These are phyloP conservation scores for Stichopus horrens DNA, from an alignment of 53 echinoderm and acorn worm species.

Conservation along the genomic window DNA sequence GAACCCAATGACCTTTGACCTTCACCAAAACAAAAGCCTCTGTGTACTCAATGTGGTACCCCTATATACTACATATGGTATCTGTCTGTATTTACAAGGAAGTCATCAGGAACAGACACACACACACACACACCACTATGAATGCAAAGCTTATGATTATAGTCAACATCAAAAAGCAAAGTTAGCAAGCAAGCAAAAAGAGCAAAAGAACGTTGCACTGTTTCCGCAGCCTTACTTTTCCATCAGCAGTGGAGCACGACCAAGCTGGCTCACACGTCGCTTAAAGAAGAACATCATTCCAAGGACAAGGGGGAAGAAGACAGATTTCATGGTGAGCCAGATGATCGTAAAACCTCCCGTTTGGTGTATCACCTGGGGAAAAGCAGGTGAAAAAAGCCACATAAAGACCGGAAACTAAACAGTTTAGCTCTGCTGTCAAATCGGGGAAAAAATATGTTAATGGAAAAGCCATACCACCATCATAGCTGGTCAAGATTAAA, in stretches of 20 bases:
- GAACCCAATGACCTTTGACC: too few species aligned
- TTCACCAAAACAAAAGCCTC: too few species aligned
- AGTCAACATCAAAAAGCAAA: too few species aligned
- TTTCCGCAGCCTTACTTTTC: constrained; percentile 65
- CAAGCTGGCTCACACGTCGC: constrained; percentile 72
- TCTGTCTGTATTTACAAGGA: too few species aligned
- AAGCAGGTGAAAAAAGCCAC: neutral
- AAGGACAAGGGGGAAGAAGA: constrained; percentile 81
- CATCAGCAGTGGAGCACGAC: constrained; percentile 74
- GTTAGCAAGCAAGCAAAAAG: too few species aligned
- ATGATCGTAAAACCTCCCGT: constrained; percentile 94
- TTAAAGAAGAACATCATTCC: constrained; percentile 85
- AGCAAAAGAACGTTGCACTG: too few species aligned
- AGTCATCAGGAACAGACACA: too few species aligned
- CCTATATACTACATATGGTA: too few species aligned
- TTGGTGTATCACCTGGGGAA: constrained; percentile 88
- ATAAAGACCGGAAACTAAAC: neutral
- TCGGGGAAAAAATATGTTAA: neutral
- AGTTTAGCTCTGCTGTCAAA: neutral
- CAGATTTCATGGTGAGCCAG: constrained; percentile 92
- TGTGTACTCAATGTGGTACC: too few species aligned
- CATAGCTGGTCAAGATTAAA: neutral
- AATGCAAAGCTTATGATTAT: too few species aligned
- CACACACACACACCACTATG: too few species aligned
- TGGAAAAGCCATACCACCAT: neutral